Conservation (phyloP, 2,888 invertebrate genomes). For the Axea sp. region DNA sequence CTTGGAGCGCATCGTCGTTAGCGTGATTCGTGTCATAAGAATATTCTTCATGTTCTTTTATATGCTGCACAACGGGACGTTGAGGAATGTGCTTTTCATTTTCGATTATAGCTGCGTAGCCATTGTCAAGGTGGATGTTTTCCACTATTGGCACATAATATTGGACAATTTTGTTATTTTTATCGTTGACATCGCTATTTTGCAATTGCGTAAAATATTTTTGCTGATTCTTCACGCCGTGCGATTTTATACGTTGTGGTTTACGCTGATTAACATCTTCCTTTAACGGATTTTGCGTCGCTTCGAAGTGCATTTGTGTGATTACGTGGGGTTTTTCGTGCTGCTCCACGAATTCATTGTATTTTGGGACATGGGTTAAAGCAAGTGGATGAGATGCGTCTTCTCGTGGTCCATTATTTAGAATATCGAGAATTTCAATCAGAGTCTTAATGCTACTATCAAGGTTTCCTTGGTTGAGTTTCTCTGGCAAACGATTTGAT, state of each 20-base stretch:
- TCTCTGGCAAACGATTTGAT: slow-evolving; percentile 88
- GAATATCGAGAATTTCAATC: slow-evolving; percentile 86
- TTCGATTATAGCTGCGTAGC: slow-evolving; percentile 2
- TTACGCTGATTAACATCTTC: neutral
- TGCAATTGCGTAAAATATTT: slow-evolving; percentile 36
- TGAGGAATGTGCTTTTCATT: slow-evolving; percentile 49
- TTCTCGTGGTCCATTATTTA: slow-evolving; percentile 81
- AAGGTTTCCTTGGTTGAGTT: slow-evolving; percentile 87
- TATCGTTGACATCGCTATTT: slow-evolving; percentile 32
- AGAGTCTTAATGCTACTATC: slow-evolving; percentile 89
- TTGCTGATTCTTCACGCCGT: slow-evolving; percentile 57
- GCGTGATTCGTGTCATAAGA: too few species aligned
- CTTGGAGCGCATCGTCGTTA: slow-evolving; percentile 3
- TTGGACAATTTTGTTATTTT: slow-evolving; percentile 67
- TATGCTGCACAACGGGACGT: slow-evolving; percentile 46
- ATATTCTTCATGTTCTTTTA: slow-evolving; percentile 61
- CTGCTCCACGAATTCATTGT: slow-evolving; percentile 59
- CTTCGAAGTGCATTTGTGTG: slow-evolving; percentile 73
- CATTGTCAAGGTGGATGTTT: slow-evolving; percentile 64
- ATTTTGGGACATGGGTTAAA: slow-evolving; percentile 4
- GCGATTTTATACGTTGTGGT: slow-evolving; percentile 39
- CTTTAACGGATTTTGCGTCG: slow-evolving; percentile 65
- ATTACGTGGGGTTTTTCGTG: slow-evolving; percentile 71
- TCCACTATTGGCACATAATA: slow-evolving; percentile 72
- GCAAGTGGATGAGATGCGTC: slow-evolving; percentile 66